phyloP scores from a whole-genome alignment of 2,797 vertebrate species.

The Phylloscopus collybita region DNA sequence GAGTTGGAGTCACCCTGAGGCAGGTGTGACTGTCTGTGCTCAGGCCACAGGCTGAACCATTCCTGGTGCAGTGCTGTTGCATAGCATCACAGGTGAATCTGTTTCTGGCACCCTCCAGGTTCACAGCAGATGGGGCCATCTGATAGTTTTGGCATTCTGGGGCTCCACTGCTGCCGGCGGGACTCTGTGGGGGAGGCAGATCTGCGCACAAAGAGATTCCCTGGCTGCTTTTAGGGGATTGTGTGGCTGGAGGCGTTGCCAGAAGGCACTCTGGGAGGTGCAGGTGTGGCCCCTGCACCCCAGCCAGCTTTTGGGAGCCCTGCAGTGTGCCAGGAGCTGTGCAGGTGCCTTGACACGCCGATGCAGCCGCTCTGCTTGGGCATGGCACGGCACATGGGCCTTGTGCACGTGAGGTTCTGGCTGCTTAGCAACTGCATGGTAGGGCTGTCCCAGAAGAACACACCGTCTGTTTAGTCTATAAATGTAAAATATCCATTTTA shows the following conservation, averaged over 20 bases:
- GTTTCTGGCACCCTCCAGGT: background rate
- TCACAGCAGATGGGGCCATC: background rate
- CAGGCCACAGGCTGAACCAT: background rate
- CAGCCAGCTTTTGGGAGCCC: background rate
- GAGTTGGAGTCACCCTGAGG: background rate
- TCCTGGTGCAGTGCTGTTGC: background rate
- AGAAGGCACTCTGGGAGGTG: background rate
- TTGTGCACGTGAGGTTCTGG: background rate
- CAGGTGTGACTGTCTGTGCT: background rate
- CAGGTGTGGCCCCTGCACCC: background rate
- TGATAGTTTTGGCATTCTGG: background rate
- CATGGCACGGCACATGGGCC: background rate
- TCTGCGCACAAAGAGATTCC: accelerated
- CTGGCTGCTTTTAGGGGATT: background rate
- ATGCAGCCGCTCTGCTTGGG: background rate
- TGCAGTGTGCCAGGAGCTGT: background rate
- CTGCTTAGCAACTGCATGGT: slow-evolving; percentile 24
- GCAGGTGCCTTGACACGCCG: background rate
- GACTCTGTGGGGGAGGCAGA: background rate
- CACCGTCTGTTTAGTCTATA: background rate
- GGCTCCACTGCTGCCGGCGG: accelerated
- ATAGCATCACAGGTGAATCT: background rate
- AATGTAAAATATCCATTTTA: background rate
- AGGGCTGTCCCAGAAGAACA: slow-evolving; percentile 1
- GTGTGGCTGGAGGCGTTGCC: background rate